Conservation (phyloP, 2,888 invertebrate species). For the Andrena haemorrhoa region DNA sequence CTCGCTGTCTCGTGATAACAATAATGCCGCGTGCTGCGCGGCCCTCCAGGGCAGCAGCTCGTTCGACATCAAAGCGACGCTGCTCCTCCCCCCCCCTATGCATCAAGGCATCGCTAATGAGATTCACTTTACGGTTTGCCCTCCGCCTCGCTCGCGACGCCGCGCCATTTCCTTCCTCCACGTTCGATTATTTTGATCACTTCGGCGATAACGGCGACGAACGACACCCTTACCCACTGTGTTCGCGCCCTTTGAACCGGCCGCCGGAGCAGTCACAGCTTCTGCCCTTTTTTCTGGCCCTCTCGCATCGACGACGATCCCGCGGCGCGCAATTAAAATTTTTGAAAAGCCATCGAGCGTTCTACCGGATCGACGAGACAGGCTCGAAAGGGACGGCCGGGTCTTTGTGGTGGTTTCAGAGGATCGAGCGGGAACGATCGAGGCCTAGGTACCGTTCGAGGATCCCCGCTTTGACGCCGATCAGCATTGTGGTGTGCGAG, state of each 20-base stretch:
- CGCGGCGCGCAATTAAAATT: slow-evolving; percentile 36
- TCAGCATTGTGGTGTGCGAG: neutral
- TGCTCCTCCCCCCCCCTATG: slow-evolving; percentile 55
- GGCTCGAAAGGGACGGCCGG: neutral
- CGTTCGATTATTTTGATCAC: slow-evolving; percentile 76
- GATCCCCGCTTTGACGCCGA: neutral
- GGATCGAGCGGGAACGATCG: slow-evolving; percentile 3
- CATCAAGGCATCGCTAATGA: slow-evolving; percentile 82
- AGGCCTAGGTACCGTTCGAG: neutral
- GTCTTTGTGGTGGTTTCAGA: slow-evolving; percentile 5
- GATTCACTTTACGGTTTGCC: slow-evolving; percentile 84
- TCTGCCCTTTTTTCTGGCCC: slow-evolving; percentile 6
- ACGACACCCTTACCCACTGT: slow-evolving; percentile 23
- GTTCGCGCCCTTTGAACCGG: slow-evolving; percentile 44
- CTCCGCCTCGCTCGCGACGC: slow-evolving; percentile 62
- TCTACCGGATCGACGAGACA: neutral
- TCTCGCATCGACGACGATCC: slow-evolving; percentile 29
- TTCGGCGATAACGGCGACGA: slow-evolving; percentile 62
- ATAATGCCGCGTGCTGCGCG: slow-evolving; percentile 74
- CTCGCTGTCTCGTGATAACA: slow-evolving; percentile 75
- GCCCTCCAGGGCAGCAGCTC: slow-evolving; percentile 70
- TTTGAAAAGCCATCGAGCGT: slow-evolving; percentile 10
- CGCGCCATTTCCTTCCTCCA: slow-evolving; percentile 51
- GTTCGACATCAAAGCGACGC: slow-evolving; percentile 79
- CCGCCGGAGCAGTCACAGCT: neutral